phyloP scores from a whole-genome alignment of 1,140 invertebrate genomes.

The Atta cephalotes region DNA sequence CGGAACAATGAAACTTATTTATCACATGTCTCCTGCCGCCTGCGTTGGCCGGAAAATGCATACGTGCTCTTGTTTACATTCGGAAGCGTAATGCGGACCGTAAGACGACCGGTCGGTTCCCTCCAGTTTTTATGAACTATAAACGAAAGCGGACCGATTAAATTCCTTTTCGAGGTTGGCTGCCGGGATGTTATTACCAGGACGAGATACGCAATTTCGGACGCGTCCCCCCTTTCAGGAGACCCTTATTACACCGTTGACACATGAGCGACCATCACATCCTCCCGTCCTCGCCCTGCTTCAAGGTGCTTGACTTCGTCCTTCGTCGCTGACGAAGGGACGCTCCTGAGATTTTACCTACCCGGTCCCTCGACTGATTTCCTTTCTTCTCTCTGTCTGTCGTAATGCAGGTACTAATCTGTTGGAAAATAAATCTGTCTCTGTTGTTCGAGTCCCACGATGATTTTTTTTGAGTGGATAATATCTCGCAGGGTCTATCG shows the following conservation, averaged over 20 bases:
- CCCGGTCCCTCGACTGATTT: constrained; percentile 44
- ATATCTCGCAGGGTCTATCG: constrained; percentile 20
- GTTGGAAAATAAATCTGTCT: constrained; percentile 55
- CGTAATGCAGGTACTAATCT: constrained; percentile 46
- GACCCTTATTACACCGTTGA: constrained; percentile 68
- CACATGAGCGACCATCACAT: constrained; percentile 66
- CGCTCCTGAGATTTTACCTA: constrained; percentile 32
- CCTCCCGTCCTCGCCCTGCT: constrained; percentile 9
- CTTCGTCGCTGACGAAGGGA: constrained; percentile 33
- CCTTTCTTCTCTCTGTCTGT: constrained; percentile 22
- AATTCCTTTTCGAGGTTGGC: constrained; percentile 44
- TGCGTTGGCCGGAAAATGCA: constrained; percentile 12
- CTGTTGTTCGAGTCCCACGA: constrained; percentile 31
- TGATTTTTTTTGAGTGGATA: constrained; percentile 52
- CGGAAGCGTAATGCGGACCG: constrained; percentile 37
- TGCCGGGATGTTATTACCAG: constrained; percentile 60
- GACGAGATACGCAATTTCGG: constrained; percentile 61
- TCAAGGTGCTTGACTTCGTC: constrained; percentile 49
- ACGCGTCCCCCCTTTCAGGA: constrained; percentile 12
- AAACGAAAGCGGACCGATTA: constrained; percentile 50
- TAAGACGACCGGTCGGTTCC: constrained; percentile 23
- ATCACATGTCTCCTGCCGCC: constrained; percentile 31
- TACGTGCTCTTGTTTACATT: constrained; percentile 55
- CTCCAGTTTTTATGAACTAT: constrained; percentile 47
- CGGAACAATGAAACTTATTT: constrained; percentile 57